These are phyloP conservation scores for Tenthredo distinguenda DNA, from an alignment of 2,888 invertebrate species.

Conservation along the genomic window DNA sequence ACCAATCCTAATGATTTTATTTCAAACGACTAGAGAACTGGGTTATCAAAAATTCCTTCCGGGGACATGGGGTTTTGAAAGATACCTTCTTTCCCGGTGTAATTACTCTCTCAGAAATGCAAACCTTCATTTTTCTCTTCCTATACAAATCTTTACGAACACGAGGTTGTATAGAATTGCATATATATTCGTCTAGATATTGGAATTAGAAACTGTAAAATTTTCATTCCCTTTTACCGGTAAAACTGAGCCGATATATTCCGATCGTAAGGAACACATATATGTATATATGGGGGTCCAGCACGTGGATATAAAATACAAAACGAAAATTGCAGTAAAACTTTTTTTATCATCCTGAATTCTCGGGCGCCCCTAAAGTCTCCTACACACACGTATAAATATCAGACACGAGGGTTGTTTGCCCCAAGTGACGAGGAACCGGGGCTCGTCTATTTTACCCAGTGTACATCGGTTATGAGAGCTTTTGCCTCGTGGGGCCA, in stretches of 20 bases:
- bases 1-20: background rate
- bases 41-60: background rate
- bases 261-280: background rate
- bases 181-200: background rate
- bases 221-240: background rate
- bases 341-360: background rate
- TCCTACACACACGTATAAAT: background rate
- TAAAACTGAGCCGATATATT: background rate
- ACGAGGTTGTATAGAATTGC: background rate
- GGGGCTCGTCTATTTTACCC: constrained; percentile 21
- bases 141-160: background rate
- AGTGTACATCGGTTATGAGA: constrained; percentile 35
- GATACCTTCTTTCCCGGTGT: background rate
- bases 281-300: background rate
- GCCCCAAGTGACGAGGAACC: constrained; percentile 31
- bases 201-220: background rate
- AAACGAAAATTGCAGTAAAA: background rate
- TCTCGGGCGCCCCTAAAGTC: background rate
- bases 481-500: constrained; percentile 31
- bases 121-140: background rate
- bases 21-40: background rate
- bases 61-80: background rate
- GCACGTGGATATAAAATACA: background rate
- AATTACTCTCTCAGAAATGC: background rate
- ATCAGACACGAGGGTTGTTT: constrained; percentile 13